Evolutionary conservation across 2,888 invertebrate species (phyloP).

Genomic region (Tenthredo notha): DNA sequence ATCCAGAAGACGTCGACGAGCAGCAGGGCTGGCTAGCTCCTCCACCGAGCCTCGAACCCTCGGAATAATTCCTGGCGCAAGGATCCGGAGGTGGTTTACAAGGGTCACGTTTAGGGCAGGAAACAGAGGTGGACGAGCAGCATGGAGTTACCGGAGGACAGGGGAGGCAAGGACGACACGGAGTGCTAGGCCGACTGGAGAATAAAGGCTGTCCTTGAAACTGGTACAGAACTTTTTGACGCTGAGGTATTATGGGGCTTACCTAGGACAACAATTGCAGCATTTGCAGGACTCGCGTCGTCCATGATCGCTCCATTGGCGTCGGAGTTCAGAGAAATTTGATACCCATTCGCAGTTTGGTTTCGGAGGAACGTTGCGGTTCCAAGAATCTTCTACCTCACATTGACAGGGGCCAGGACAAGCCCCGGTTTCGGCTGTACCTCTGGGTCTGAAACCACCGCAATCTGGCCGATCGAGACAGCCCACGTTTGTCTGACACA

Average conservation of each 20-base stretch:
- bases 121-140: constrained; percentile 27
- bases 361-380: constrained; percentile 69
- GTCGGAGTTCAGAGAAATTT: constrained; percentile 71
- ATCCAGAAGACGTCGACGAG: neutral
- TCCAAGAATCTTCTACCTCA: constrained; percentile 72
- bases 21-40: constrained; percentile 38
- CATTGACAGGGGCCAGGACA: constrained; percentile 70
- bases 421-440: constrained; percentile 63
- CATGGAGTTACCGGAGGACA: constrained; percentile 39
- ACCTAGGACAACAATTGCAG: constrained; percentile 68
- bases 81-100: constrained; percentile 24
- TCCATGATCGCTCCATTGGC: constrained; percentile 73
- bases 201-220: neutral
- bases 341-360: constrained; percentile 70
- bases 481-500: constrained; percentile 65
- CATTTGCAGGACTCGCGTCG: constrained; percentile 68
- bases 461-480: constrained; percentile 63
- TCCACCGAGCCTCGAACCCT: constrained; percentile 42
- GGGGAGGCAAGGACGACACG: constrained; percentile 44
- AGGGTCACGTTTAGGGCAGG: constrained; percentile 37
- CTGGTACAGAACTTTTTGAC: neutral
- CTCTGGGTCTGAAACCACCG: constrained; percentile 62
- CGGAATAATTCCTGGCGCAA: constrained; percentile 15
- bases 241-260: constrained; percentile 51
- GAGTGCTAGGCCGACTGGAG: constrained; percentile 42